Evolutionary conservation across 2,888 invertebrate species (phyloP).

Genomic region (Dicroscelio sp.): DNA sequence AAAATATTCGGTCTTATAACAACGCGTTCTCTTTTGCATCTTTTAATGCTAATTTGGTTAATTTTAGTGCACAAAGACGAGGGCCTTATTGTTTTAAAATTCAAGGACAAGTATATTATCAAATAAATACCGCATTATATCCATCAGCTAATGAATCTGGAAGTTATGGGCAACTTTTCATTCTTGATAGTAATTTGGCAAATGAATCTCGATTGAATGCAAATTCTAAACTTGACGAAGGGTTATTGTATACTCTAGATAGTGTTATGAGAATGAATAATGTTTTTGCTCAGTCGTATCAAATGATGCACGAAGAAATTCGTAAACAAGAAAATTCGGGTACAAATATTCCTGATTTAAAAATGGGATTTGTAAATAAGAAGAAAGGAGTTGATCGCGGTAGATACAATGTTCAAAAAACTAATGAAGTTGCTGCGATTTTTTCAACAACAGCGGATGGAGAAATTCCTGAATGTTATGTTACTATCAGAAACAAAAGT

Average conservation of each 20-base stretch:
- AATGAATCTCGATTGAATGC: background rate
- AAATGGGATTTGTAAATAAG: slow-evolving; percentile 15
- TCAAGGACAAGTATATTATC: slow-evolving; percentile 34
- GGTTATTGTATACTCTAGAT: background rate
- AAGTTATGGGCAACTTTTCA: slow-evolving; percentile 43
- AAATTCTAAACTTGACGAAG: slow-evolving; percentile 26
- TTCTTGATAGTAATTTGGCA: slow-evolving; percentile 35
- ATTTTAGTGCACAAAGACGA: slow-evolving; percentile 28
- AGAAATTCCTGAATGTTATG: slow-evolving; percentile 79
- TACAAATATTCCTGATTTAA: slow-evolving; percentile 6
- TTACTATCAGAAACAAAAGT: slow-evolving; percentile 73
- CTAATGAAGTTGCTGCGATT: slow-evolving; percentile 66
- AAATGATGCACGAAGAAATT: slow-evolving; percentile 46
- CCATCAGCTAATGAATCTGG: slow-evolving; percentile 14
- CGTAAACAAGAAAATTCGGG: slow-evolving; percentile 8
- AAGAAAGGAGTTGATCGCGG: slow-evolving; percentile 42
- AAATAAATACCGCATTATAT: slow-evolving; percentile 36
- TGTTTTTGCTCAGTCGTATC: slow-evolving; percentile 28
- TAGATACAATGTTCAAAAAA: slow-evolving; percentile 63
- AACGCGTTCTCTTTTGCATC: slow-evolving; percentile 42
- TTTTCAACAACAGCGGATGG: slow-evolving; percentile 80
- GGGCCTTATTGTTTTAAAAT: slow-evolving; percentile 36
- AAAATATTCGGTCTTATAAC: slow-evolving; percentile 48
- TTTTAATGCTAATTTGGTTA: slow-evolving; percentile 27
- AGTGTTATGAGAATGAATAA: slow-evolving; percentile 5